Evolutionary conservation across 2,888 invertebrate species (phyloP).

Genomic region (Dasysyrphus tricinctus): DNA sequence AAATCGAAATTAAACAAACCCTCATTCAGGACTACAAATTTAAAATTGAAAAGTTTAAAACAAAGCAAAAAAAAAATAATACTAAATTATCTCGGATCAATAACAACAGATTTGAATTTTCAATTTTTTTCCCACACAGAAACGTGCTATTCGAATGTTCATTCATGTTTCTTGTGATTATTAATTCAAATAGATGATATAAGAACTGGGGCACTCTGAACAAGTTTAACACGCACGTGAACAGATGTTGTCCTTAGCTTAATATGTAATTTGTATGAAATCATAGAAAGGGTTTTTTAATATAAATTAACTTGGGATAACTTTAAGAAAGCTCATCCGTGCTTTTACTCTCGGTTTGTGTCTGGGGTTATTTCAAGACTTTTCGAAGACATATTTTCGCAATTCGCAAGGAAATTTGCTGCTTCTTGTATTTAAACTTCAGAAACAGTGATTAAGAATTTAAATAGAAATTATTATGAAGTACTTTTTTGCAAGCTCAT

Average conservation of each 20-base stretch:
- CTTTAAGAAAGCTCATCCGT: neutral
- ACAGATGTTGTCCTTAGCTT: neutral
- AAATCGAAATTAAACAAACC: constrained; percentile 52
- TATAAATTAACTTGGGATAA: neutral
- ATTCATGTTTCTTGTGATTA: constrained; percentile 56
- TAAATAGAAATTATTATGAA: neutral
- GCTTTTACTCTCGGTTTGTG: constrained; percentile 3
- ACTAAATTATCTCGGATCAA: constrained; percentile 61
- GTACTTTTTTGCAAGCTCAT: neutral
- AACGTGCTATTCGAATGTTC: constrained; percentile 29
- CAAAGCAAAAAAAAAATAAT: constrained; percentile 39
- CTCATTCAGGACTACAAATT: neutral
- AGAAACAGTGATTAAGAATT: neutral
- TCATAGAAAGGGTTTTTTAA: neutral
- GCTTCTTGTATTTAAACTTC: neutral
- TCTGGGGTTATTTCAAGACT: neutral
- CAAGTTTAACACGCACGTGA: constrained; percentile 35
- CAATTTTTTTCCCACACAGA: constrained; percentile 53
- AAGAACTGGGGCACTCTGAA: constrained; percentile 28
- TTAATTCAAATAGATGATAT: constrained; percentile 39
- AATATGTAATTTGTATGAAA: neutral
- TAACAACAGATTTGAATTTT: constrained; percentile 64
- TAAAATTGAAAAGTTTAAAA: constrained; percentile 40
- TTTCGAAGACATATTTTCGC: neutral
- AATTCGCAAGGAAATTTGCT: neutral